Percentiles rank a stretch among this genome's conserved stretches.
These are phyloP conservation scores for Podabrus alpinus DNA, from an alignment of 2,888 invertebrate genomes.

Conservation along the genomic window DNA sequence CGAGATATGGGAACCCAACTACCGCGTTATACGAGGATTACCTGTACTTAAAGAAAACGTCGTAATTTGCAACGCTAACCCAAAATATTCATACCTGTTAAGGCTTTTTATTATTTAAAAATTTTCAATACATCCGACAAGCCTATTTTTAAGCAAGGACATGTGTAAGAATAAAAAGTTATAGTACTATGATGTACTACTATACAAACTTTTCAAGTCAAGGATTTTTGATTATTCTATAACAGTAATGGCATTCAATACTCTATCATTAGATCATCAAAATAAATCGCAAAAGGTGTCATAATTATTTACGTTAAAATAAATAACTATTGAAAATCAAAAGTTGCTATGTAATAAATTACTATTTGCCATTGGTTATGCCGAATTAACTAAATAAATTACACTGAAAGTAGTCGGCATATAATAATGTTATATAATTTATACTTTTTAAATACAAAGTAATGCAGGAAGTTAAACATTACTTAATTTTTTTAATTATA, in stretches of 20 bases:
- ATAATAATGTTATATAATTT: not conserved
- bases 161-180: too few species aligned
- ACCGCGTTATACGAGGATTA: too few species aligned
- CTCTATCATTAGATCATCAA: not conserved
- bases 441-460: not conserved
- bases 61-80: too few species aligned
- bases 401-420: not conserved
- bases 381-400: not conserved
- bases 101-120: too few species aligned
- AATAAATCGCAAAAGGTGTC: not conserved
- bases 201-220: not conserved
- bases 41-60: too few species aligned
- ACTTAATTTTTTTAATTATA: not conserved
- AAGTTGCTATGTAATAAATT: not conserved
- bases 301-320: not conserved
- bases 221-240: not conserved
- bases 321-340: not conserved
- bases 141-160: too few species aligned
- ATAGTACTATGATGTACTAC: too few species aligned
- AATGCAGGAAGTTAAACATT: not conserved
- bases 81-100: too few species aligned
- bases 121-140: too few species aligned
- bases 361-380: not conserved
- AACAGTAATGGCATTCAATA: not conserved
- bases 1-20: too few species aligned